phyloP scores from a whole-genome alignment of 2,797 vertebrate genomes.

The Adelosebastes latens region DNA sequence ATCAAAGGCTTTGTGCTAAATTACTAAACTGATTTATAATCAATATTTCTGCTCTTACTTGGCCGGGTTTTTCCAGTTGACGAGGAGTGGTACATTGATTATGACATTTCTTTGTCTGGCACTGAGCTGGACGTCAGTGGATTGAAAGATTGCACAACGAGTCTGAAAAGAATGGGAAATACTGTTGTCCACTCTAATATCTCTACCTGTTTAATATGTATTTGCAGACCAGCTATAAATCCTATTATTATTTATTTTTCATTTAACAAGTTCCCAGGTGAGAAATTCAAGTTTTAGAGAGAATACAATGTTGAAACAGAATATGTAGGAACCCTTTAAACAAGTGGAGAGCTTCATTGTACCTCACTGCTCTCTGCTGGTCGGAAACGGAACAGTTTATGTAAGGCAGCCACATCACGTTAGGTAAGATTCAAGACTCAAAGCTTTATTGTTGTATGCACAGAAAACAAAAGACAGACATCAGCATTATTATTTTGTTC shows the following conservation, averaged over 20 bases:
- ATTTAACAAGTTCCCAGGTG: not conserved
- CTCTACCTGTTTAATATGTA: not conserved
- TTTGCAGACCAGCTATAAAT: not conserved
- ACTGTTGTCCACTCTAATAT: not conserved
- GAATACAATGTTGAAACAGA: not conserved
- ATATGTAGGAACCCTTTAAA: too few species aligned
- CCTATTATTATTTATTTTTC: not conserved
- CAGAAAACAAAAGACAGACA: not conserved
- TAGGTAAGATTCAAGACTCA: slow-evolving; percentile 9
- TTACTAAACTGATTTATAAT: not conserved
- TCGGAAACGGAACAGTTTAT: slow-evolving; percentile 1
- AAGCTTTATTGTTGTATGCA: not conserved
- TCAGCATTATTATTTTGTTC: not conserved
- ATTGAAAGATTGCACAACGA: too few species aligned
- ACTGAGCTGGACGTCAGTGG: too few species aligned
- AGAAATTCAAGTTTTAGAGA: not conserved
- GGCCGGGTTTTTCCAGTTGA: too few species aligned
- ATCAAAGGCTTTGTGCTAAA: not conserved
- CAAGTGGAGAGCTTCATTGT: not conserved
- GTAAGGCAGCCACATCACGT: slow-evolving; percentile 1
- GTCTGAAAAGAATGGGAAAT: not conserved
- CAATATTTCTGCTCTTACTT: too few species aligned
- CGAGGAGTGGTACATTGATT: too few species aligned
- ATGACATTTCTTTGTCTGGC: too few species aligned
- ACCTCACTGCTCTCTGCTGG: slow-evolving; percentile 23